phyloP scores from a whole-genome alignment of 2,888 invertebrate genomes.

The Drosophila niveifrons region DNA sequence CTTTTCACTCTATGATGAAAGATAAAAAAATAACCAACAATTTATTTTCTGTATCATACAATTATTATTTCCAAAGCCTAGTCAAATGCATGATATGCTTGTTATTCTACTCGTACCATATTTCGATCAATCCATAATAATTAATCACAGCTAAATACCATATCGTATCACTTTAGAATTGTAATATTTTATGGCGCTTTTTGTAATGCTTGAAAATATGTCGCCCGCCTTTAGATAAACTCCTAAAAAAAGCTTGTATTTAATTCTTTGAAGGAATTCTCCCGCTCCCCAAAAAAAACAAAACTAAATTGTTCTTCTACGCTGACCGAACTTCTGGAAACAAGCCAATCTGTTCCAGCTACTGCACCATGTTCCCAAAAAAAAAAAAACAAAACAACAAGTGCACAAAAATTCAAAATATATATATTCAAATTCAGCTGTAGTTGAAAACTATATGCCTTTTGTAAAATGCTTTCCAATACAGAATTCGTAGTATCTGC shows the following conservation, averaged over 20 bases:
- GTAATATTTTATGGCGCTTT: constrained; percentile 60
- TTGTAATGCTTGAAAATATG: constrained; percentile 67
- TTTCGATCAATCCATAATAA: constrained; percentile 18
- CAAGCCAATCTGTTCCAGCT: constrained; percentile 42
- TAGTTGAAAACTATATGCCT: constrained; percentile 44
- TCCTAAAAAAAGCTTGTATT: constrained; percentile 47
- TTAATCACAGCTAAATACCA: constrained; percentile 45
- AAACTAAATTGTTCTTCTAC: constrained; percentile 3
- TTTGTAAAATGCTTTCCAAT: constrained; percentile 57
- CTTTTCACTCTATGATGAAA: constrained; percentile 42
- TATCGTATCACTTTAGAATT: constrained; percentile 49
- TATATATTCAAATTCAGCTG: constrained; percentile 8
- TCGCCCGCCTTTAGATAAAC: constrained; percentile 59
- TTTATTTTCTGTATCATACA: constrained; percentile 43
- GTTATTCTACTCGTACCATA: constrained; percentile 27
- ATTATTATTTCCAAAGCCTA: constrained; percentile 54
- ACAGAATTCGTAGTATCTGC: constrained; percentile 65
- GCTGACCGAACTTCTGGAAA: constrained; percentile 21
- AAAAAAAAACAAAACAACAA: no score
- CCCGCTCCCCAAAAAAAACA: background rate
- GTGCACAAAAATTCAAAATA: constrained; percentile 38
- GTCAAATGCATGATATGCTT: constrained; percentile 71
- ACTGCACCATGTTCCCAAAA: constrained; percentile 41
- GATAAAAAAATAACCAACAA: constrained; percentile 8
- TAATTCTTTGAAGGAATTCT: constrained; percentile 25